phyloP scores from a whole-genome alignment of 2,113 vertebrate species.

The Polyodon spathula region DNA sequence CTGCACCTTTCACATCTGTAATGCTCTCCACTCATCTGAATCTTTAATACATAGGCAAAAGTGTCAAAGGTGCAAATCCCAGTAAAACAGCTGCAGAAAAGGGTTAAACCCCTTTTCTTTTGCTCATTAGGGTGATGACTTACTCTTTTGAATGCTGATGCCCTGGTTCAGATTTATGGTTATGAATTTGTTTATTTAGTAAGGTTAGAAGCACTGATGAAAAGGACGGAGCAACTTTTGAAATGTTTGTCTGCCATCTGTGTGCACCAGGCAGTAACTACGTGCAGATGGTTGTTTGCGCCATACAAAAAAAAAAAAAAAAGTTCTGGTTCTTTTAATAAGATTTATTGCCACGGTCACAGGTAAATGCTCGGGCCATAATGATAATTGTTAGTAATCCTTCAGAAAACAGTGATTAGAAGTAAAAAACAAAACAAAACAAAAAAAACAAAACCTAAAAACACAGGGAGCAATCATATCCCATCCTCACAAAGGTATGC shows the following conservation, averaged over 20 bases:
- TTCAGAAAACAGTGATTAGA: constrained; percentile 73
- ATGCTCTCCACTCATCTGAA: not conserved
- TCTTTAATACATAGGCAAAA: not conserved
- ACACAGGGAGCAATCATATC: constrained; percentile 35
- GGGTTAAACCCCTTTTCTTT: constrained; percentile 1
- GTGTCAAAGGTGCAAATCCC: not conserved
- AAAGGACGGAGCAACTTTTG: constrained; percentile 79
- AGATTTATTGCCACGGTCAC: constrained; percentile 88
- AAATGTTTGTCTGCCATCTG: constrained; percentile 86
- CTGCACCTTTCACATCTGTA: constrained; percentile 23
- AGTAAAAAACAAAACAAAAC: constrained; percentile 26
- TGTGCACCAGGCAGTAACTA: constrained; percentile 83
- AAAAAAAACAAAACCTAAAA: constrained; percentile 21
- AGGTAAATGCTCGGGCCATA: constrained; percentile 83
- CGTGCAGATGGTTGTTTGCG: constrained; percentile 94
- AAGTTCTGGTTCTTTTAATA: constrained; percentile 93
- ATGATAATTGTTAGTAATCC: constrained; percentile 87
- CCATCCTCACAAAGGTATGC: constrained; percentile 40
- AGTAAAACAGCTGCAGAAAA: not conserved
- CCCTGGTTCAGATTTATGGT: constrained; percentile 71
- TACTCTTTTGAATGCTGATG: constrained; percentile 84
- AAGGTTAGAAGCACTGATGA: constrained; percentile 83
- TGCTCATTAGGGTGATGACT: constrained; percentile 68
- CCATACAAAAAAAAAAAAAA: constrained; percentile 69
- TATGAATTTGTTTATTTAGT: constrained; percentile 87